phyloP scores from a whole-genome alignment of 2,888 invertebrate genomes.

The Calameuta filiformis region DNA sequence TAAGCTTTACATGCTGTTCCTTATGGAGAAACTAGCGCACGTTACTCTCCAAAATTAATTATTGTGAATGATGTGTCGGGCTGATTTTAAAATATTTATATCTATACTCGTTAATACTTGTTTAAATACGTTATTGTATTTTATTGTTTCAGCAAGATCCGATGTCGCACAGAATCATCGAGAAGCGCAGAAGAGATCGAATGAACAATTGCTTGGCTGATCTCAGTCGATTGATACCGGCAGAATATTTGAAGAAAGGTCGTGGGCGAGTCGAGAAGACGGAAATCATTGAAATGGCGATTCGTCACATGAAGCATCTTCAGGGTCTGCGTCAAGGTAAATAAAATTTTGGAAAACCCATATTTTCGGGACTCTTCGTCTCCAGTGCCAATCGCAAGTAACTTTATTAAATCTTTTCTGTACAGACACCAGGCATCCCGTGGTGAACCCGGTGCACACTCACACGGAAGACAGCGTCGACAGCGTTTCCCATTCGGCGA shows the following conservation, averaged over 20 bases:
- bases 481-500: conserved; percentile 55
- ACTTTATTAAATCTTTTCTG: conserved; percentile 8
- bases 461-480: conserved; percentile 62
- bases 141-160: conserved; percentile 83
- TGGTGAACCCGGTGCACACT: conserved; percentile 50
- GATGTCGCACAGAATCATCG: conserved; percentile 97
- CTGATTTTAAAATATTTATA: not conserved
- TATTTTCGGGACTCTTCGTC: too few relatives aligned
- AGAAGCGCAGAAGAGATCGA: conserved; percentile 92
- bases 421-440: conserved; percentile 51
- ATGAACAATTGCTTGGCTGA: conserved; percentile 98
- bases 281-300: conserved; percentile 98
- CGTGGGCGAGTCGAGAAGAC: conserved; percentile 97
- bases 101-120: not conserved
- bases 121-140: conserved; percentile 6
- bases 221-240: conserved; percentile 91
- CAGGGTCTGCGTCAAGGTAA: conserved; percentile 72
- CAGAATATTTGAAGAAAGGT: conserved; percentile 93
- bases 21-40: too few relatives aligned
- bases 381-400: too few relatives aligned
- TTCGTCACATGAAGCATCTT: conserved; percentile 90
- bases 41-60: not conserved
- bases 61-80: not conserved
- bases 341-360: too few relatives aligned
- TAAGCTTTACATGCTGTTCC: too few relatives aligned